These are phyloP conservation scores for Muscicapa adusta DNA, from an alignment of 2,113 vertebrate genomes.

Conservation along the genomic window DNA sequence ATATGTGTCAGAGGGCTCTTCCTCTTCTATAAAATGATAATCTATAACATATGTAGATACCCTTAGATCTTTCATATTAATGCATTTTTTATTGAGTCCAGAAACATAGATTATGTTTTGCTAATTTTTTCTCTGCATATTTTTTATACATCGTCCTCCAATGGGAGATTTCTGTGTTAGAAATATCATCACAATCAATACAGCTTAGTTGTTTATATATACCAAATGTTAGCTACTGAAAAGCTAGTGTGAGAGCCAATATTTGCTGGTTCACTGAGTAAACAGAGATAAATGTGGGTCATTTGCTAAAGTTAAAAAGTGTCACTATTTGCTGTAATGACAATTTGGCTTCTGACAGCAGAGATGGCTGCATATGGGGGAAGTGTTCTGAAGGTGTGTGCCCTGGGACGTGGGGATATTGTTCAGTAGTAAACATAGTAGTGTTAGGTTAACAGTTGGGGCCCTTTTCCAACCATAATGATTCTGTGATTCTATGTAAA, in stretches of 20 bases:
- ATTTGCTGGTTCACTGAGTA: background rate
- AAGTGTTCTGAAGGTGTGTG: background rate
- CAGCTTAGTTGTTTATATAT: background rate
- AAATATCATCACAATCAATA: background rate
- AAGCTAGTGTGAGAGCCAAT: background rate
- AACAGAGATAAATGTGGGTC: background rate
- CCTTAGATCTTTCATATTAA: background rate
- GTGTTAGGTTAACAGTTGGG: background rate
- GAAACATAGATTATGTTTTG: background rate
- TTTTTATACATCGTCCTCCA: background rate
- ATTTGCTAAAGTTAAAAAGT: background rate
- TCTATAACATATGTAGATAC: background rate
- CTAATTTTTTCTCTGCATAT: background rate
- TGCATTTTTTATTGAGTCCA: background rate
- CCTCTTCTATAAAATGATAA: background rate
- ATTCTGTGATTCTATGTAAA: background rate
- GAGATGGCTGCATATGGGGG: background rate
- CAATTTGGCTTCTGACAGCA: background rate
- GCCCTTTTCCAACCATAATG: background rate
- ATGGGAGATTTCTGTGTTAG: background rate
- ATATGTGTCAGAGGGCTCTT: background rate
- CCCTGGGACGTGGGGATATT: background rate
- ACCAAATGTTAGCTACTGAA: background rate
- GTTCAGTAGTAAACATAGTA: background rate
- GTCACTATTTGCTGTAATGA: background rate